Evolutionary conservation across 2,113 vertebrate species (phyloP).

Genomic region (Pipa parva): DNA sequence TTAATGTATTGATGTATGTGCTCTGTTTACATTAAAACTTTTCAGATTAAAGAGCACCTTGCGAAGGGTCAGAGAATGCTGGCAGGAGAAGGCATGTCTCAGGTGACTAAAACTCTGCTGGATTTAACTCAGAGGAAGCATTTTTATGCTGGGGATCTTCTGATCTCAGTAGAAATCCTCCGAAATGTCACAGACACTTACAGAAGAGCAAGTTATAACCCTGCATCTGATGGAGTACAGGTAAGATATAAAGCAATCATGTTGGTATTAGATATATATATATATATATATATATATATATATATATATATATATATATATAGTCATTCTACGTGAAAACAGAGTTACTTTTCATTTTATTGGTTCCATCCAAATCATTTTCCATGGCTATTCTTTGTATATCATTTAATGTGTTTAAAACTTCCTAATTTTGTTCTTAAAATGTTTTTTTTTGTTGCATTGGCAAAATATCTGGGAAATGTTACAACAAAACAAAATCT

Average conservation of each 20-base stretch:
- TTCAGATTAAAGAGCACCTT: constrained; percentile 93
- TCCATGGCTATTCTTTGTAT: no score
- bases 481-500: no score
- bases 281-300: no score
- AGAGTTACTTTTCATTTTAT: no score
- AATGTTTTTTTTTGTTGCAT: no score
- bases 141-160: constrained; percentile 93
- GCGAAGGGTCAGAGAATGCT: constrained; percentile 90
- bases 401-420: no score
- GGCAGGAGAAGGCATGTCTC: constrained; percentile 95
- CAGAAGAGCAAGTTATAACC: constrained; percentile 93
- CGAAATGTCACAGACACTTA: constrained; percentile 96
- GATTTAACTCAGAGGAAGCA: constrained; percentile 96
- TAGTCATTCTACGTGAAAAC: no score
- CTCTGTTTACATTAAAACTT: constrained; percentile 13
- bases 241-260: constrained; percentile 60
- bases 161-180: constrained; percentile 96
- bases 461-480: no score
- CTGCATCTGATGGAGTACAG: constrained; percentile 94
- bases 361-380: no score
- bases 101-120: constrained; percentile 92
- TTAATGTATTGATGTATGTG: constrained; percentile 1
- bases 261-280: no score
- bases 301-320: no score
- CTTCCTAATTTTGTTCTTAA: no score